Conservation (phyloP, 2,888 invertebrate genomes). For the Drosophila kuntzei region DNA sequence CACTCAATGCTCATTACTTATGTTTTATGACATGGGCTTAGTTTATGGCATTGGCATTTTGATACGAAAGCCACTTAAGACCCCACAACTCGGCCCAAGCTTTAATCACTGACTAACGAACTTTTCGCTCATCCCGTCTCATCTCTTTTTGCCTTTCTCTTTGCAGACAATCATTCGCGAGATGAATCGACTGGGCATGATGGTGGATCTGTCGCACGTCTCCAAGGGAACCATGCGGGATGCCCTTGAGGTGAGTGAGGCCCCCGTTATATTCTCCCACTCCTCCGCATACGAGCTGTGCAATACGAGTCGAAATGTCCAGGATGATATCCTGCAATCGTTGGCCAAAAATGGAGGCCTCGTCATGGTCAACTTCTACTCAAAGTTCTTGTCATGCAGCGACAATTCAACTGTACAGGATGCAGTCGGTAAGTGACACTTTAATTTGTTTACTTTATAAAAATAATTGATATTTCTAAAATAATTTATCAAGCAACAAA, state of each 20-base stretch:
- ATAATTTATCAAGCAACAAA: neutral
- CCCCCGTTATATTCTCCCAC: slow-evolving; percentile 95
- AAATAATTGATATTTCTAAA: neutral
- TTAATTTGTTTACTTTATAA: neutral
- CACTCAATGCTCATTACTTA: slow-evolving; percentile 68
- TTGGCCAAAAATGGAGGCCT: slow-evolving; percentile 92
- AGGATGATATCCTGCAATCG: slow-evolving; percentile 90
- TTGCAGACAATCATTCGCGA: slow-evolving; percentile 91
- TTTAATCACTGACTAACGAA: slow-evolving; percentile 65
- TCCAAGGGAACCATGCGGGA: slow-evolving; percentile 93
- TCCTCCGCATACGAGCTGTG: slow-evolving; percentile 93
- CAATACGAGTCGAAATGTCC: slow-evolving; percentile 93
- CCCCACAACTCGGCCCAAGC: neutral
- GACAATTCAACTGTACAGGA: slow-evolving; percentile 91
- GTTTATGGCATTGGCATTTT: slow-evolving; percentile 52
- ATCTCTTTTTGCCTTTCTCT: slow-evolving; percentile 2
- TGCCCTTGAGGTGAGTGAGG: slow-evolving; percentile 90
- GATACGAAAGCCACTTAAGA: slow-evolving; percentile 52
- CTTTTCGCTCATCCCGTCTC: slow-evolving; percentile 30
- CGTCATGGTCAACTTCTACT: slow-evolving; percentile 95
- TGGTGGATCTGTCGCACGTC: slow-evolving; percentile 94
- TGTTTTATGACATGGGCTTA: slow-evolving; percentile 73
- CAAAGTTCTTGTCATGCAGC: slow-evolving; percentile 91
- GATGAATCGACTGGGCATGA: slow-evolving; percentile 96
- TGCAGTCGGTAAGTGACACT: slow-evolving; percentile 89